A percentile compares a stretch with the other conserved stretches of the same genome.
phyloP scores from a whole-genome alignment of 2,888 invertebrate genomes.

The Eristalis arbustorum region DNA sequence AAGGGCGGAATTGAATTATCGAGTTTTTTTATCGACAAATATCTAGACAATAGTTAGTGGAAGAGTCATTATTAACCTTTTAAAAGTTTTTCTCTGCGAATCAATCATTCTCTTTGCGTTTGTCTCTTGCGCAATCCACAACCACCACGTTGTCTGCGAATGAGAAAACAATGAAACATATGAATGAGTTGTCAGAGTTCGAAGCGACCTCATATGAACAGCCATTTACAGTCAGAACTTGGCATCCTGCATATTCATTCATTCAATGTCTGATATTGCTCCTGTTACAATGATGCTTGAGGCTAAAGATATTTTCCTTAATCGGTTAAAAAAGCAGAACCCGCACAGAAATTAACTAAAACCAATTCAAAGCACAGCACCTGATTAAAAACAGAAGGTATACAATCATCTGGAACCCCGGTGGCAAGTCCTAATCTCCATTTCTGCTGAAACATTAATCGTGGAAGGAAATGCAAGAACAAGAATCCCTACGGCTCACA shows the following conservation, averaged over 20 bases:
- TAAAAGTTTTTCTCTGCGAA: too few species aligned
- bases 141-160: too few species aligned
- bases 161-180: too few species aligned
- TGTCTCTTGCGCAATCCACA: too few species aligned
- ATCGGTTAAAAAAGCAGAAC: background rate
- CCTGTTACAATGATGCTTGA: too few species aligned
- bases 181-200: too few species aligned
- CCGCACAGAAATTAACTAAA: background rate
- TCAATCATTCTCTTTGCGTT: too few species aligned
- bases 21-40: too few species aligned
- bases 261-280: background rate
- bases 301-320: background rate
- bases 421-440: background rate
- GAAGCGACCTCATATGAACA: too few species aligned
- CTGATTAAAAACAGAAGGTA: background rate
- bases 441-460: background rate
- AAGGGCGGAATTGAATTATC: too few species aligned
- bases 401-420: background rate
- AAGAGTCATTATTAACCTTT: too few species aligned
- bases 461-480: background rate
- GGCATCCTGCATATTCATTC: background rate
- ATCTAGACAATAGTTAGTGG: too few species aligned
- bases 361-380: background rate
- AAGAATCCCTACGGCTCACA: background rate
- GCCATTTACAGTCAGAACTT: background rate